These are phyloP conservation scores for Nannobrachium achirus DNA, from an alignment of 2,113 vertebrate genomes.

Conservation along the genomic window DNA sequence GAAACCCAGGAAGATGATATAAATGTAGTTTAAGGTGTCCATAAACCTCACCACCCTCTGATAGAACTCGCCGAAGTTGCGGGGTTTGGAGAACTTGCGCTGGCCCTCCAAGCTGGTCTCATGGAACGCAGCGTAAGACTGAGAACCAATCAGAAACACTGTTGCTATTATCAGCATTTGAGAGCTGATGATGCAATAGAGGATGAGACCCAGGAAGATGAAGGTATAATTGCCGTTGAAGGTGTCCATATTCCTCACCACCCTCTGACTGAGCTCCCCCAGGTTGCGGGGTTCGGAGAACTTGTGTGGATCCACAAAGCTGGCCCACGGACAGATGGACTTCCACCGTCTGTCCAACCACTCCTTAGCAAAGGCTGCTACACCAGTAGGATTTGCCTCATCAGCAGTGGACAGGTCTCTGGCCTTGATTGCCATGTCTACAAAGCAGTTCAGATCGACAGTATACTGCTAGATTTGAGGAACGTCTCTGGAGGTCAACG, in stretches of 20 bases:
- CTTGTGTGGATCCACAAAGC: conserved; percentile 88
- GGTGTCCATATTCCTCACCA: conserved; percentile 86
- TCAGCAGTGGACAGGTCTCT: conserved; percentile 73
- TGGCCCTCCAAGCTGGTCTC: too few species aligned
- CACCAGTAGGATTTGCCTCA: conserved; percentile 68
- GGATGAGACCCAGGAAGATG: conserved; percentile 89
- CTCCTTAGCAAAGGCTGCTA: conserved; percentile 74
- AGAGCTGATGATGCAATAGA: too few species aligned
- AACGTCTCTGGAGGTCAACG: too few species aligned
- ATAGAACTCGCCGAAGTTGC: too few species aligned
- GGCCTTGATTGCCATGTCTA: conserved; percentile 77
- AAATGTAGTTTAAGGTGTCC: too few species aligned
- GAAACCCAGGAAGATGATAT: too few species aligned
- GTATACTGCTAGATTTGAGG: too few species aligned
- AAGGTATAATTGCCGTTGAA: conserved; percentile 95
- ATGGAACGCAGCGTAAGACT: too few species aligned
- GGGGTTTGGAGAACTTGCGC: too few species aligned
- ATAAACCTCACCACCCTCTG: too few species aligned
- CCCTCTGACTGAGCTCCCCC: conserved; percentile 87
- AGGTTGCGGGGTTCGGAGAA: conserved; percentile 89
- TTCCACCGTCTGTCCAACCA: conserved; percentile 85
- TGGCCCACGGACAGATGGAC: conserved; percentile 88
- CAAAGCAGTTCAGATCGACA: conserved; percentile 64
- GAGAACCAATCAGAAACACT: too few species aligned
- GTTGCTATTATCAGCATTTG: too few species aligned